Evolutionary conservation across 2,113 vertebrate genomes (phyloP).

Genomic region (Cervus canadensis): DNA sequence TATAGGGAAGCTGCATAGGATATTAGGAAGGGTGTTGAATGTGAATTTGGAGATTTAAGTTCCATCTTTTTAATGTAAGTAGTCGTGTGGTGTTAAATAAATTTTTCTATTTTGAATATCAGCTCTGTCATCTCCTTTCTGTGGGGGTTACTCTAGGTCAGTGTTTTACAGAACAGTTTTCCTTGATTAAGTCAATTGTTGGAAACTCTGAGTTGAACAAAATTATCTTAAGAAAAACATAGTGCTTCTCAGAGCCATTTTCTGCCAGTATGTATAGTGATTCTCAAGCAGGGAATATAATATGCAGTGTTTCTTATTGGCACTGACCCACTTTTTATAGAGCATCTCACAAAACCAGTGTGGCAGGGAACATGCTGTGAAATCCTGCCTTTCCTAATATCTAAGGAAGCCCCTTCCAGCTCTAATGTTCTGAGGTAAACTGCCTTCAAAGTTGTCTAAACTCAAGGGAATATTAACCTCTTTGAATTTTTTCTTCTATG

Average conservation of each 20-base stretch:
- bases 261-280: not conserved
- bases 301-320: not conserved
- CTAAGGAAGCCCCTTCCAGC: not conserved
- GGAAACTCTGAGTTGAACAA: not conserved
- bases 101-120: not conserved
- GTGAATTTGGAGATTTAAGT: not conserved
- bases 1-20: not conserved
- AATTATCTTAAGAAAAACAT: not conserved
- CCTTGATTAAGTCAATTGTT: not conserved
- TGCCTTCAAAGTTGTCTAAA: not conserved
- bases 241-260: not conserved
- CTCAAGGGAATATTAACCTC: not conserved
- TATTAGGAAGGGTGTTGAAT: not conserved
- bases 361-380: not conserved
- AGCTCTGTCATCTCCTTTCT: not conserved
- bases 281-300: not conserved
- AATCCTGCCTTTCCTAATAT: not conserved
- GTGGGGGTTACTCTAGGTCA: not conserved
- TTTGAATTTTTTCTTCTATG: not conserved
- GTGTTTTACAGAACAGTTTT: not conserved
- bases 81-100: not conserved
- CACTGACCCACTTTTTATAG: not conserved
- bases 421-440: not conserved
- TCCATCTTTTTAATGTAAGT: not conserved
- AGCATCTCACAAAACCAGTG: not conserved